Evolutionary conservation across 2,888 invertebrate species (phyloP), one percentile per base, ranked within the genome.

Genomic region (Agrochola lychnidis): DNA sequence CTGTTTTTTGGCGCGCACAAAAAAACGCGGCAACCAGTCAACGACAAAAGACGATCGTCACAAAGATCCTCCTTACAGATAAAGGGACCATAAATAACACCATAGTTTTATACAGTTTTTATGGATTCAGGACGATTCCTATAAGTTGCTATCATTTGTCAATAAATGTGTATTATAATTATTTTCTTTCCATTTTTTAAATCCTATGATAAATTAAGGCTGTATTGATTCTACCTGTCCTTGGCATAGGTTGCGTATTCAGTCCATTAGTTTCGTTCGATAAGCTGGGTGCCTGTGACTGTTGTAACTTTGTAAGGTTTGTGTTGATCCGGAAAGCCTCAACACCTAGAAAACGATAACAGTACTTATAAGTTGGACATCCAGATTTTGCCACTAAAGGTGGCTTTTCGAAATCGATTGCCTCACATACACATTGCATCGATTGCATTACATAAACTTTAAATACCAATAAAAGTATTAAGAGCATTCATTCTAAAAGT

Each of bases 31-130:
- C 93, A 86, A 87, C 93, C 94, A 95, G 94, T 95, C 93, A 86
- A 87, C 93, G 94, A 95, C 95, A 95, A 95, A 95, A 94, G 95
- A 92, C 90, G 90, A 91, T 92, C 90, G 90, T 91, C 91, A 89
- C 90, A 89, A 89, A 93, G 94, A 94, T 94, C 89, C 87, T 89
- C 87, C 87, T 91, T 89, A 81, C 84, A 92, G 95, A 95, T 95
- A 95, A 93, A 93, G 87, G 79, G 90, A 90, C 92, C 91, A 95
- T 96, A 96, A 96, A 96, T 96, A 96, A 95, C 95, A 94, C 94
- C 88, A 93, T 93, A 91, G 91, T 92, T 94, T 93, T 92, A 87
- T 89, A 88, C 82, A 83, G 85, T 87, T 87, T 88, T 88, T 87
- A 80, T 86, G 80, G 76, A 72, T 79, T 76, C 68, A 83, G 74